These are phyloP conservation scores for Magallana angulata DNA, from an alignment of 1,140 invertebrate genomes.

Conservation along the genomic window DNA sequence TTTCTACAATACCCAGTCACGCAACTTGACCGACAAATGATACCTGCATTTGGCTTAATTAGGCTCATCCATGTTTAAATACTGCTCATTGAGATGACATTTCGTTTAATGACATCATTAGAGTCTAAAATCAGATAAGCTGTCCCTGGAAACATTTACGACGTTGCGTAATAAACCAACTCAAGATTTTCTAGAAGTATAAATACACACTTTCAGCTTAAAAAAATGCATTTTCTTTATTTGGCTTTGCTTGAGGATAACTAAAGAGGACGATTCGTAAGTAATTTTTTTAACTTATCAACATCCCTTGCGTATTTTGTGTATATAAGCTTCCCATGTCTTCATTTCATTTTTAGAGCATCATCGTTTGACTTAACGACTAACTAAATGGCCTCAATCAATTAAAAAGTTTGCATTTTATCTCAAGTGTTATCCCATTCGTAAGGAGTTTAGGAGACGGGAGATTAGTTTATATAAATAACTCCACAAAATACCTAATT, in stretches of 20 bases:
- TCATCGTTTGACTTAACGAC: too few relatives aligned
- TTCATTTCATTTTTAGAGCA: too few relatives aligned
- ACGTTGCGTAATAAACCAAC: slow-evolving; percentile 1
- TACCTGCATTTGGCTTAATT: too few relatives aligned
- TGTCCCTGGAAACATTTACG: background rate
- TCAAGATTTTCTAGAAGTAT: background rate
- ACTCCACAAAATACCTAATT: background rate
- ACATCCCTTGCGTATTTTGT: background rate
- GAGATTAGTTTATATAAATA: slow-evolving; percentile 28
- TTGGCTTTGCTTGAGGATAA: background rate
- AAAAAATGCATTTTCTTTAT: slow-evolving; percentile 13
- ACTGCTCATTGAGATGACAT: slow-evolving; percentile 1
- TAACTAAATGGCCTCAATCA: background rate
- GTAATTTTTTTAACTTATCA: background rate
- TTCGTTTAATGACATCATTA: slow-evolving; percentile 28
- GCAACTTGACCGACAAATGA: too few relatives aligned
- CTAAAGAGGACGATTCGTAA: background rate
- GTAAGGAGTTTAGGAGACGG: slow-evolving; percentile 6
- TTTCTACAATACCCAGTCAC: too few relatives aligned
- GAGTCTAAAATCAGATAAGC: background rate
- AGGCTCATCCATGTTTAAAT: too few relatives aligned
- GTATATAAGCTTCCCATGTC: too few relatives aligned
- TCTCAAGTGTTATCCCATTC: slow-evolving; percentile 4
- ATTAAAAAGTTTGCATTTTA: slow-evolving; percentile 5
- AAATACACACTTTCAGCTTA: background rate